Percentiles rank a stretch among this genome's conserved stretches.
Evolutionary conservation across 2,113 vertebrate genomes (phyloP).

Genomic region (Narcine bancroftii): DNA sequence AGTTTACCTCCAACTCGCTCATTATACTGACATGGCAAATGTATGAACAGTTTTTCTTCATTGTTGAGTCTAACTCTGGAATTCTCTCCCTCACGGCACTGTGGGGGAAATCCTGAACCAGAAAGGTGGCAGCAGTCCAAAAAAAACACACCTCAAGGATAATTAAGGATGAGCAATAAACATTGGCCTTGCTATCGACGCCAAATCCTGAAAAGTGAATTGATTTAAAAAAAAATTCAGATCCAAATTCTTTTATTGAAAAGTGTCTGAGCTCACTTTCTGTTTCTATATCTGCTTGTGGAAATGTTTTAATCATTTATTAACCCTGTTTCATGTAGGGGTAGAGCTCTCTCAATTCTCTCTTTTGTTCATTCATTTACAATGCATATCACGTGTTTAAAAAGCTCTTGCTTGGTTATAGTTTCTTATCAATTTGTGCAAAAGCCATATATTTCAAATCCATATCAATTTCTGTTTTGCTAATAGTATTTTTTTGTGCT

Average conservation of each 20-base stretch:
- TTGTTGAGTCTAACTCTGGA: no score
- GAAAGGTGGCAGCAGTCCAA: no score
- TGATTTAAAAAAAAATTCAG: background rate
- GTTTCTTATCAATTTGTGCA: background rate
- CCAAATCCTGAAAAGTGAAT: background rate
- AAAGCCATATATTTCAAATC: slow-evolving; percentile 5
- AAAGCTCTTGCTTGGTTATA: background rate
- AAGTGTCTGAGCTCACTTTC: background rate
- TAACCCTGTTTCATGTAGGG: background rate
- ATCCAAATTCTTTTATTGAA: background rate
- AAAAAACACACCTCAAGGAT: no score
- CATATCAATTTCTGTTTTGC: background rate
- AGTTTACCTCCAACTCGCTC: no score
- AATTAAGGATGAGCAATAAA: no score
- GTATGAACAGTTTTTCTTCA: no score
- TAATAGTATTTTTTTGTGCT: background rate
- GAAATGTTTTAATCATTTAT: background rate
- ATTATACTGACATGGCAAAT: no score
- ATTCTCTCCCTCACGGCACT: no score
- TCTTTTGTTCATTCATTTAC: background rate
- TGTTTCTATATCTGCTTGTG: background rate
- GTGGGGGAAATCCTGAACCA: no score
- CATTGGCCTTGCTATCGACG: no score
- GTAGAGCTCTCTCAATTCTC: background rate
- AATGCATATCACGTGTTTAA: background rate